Evolutionary conservation across 2,888 invertebrate genomes (phyloP).

Genomic region (Ennomos fuscantarius): DNA sequence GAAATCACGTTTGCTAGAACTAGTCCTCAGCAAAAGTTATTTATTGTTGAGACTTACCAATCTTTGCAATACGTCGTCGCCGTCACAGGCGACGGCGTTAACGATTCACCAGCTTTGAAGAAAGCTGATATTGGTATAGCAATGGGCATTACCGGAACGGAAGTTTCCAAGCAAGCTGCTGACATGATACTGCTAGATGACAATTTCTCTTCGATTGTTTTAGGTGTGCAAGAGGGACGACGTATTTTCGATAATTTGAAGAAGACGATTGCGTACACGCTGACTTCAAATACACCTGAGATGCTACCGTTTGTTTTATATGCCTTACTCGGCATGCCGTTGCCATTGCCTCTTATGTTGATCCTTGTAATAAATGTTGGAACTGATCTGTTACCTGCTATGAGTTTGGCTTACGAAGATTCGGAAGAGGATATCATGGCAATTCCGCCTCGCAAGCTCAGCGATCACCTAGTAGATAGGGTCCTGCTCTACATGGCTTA

Average conservation of each 20-base stretch:
- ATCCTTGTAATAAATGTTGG: constrained; percentile 91
- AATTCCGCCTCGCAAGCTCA: constrained; percentile 81
- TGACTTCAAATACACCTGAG: constrained; percentile 94
- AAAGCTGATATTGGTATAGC: constrained; percentile 94
- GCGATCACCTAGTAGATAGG: constrained; percentile 82
- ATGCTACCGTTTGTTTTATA: constrained; percentile 93
- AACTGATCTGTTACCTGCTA: constrained; percentile 91
- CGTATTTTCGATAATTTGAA: constrained; percentile 94
- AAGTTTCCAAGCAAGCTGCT: constrained; percentile 94
- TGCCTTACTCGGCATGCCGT: constrained; percentile 89
- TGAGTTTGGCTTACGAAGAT: constrained; percentile 91
- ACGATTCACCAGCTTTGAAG: constrained; percentile 94
- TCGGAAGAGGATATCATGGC: constrained; percentile 91
- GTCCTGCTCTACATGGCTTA: constrained; percentile 92
- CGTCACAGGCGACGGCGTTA: constrained; percentile 95
- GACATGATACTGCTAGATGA: constrained; percentile 96
- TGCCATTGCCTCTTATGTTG: constrained; percentile 86
- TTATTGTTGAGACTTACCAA: constrained; percentile 92
- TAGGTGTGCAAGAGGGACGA: constrained; percentile 92
- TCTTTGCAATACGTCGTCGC: constrained; percentile 92
- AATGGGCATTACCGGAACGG: constrained; percentile 92
- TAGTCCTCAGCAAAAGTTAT: constrained; percentile 88
- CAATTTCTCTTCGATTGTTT: constrained; percentile 94
- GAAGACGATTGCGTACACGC: constrained; percentile 93
- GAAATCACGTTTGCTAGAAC: constrained; percentile 92